These are phyloP conservation scores for Cephus spinipes DNA, from an alignment of 2,888 invertebrate genomes.

Conservation along the genomic window DNA sequence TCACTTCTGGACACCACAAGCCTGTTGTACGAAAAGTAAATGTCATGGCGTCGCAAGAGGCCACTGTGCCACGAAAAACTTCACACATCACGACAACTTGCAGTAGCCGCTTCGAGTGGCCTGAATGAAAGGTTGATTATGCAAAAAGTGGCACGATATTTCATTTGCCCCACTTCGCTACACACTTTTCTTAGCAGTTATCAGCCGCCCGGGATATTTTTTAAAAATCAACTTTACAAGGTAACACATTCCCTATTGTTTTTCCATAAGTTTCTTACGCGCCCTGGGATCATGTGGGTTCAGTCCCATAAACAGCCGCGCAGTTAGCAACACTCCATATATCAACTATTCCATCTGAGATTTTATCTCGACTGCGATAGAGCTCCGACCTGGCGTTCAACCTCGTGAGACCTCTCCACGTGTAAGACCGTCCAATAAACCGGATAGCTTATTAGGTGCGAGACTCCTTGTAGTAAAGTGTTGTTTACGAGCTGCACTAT, in stretches of 20 bases:
- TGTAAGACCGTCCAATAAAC: conserved; percentile 33
- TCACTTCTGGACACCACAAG: background rate
- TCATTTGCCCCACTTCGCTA: background rate
- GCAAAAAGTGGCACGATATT: background rate
- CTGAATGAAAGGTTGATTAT: background rate
- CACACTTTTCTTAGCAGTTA: too few relatives aligned
- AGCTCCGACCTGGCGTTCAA: conserved; percentile 18
- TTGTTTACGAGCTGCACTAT: conserved; percentile 24
- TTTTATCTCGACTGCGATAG: conserved; percentile 18
- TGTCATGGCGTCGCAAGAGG: conserved; percentile 8
- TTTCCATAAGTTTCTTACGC: background rate
- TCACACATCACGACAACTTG: conserved; percentile 56
- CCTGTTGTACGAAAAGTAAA: background rate
- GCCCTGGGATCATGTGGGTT: background rate
- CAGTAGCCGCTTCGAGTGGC: conserved; percentile 31
- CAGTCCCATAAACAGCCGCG: background rate
- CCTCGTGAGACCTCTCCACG: conserved; percentile 15
- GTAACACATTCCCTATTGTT: background rate
- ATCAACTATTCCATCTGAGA: conserved; percentile 20
- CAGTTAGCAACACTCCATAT: conserved; percentile 19
- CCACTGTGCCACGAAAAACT: conserved; percentile 22
- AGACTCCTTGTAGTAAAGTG: conserved; percentile 24
- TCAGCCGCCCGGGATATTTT: background rate
- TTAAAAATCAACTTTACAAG: background rate
- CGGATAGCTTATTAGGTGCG: conserved; percentile 31